phyloP scores from a whole-genome alignment of 1,140 invertebrate species.

The Anthonomus grandis region DNA sequence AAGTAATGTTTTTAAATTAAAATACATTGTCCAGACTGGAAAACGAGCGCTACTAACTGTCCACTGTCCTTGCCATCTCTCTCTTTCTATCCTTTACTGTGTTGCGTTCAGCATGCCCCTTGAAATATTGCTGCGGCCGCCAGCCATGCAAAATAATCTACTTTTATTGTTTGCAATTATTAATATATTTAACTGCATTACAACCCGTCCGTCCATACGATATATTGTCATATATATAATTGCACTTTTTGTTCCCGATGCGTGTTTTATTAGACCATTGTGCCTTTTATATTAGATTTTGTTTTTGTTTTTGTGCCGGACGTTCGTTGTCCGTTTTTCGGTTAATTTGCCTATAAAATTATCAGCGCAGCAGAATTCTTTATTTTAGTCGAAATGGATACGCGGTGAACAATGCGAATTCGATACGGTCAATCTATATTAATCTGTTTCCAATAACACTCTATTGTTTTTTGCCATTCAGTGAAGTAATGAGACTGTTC shows the following conservation, averaged over 20 bases:
- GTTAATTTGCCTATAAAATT: slow-evolving; percentile 43
- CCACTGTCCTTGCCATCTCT: slow-evolving; percentile 23
- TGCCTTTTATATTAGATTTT: slow-evolving; percentile 45
- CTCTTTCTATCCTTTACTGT: slow-evolving; percentile 30
- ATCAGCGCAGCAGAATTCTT: no score
- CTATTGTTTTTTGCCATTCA: no score
- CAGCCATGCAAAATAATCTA: slow-evolving; percentile 45
- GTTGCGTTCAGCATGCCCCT: slow-evolving; percentile 27
- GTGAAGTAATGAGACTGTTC: no score
- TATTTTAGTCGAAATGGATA: no score
- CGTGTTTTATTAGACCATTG: slow-evolving; percentile 45
- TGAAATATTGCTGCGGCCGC: slow-evolving; percentile 32
- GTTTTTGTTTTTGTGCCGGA: slow-evolving; percentile 38
- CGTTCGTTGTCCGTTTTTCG: slow-evolving; percentile 41
- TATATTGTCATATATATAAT: slow-evolving; percentile 45
- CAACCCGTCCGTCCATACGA: slow-evolving; percentile 30
- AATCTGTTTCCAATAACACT: no score
- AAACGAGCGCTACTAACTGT: slow-evolving; percentile 17
- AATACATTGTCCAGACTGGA: slow-evolving; percentile 30
- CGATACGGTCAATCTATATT: no score
- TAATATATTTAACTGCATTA: slow-evolving; percentile 47
- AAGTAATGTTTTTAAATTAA: slow-evolving; percentile 30
- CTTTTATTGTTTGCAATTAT: slow-evolving; percentile 47
- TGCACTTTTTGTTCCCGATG: slow-evolving; percentile 44
- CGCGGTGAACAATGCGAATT: no score